phyloP scores from a whole-genome alignment of 1,140 invertebrate genomes.

The Brachionus paranguensis region DNA sequence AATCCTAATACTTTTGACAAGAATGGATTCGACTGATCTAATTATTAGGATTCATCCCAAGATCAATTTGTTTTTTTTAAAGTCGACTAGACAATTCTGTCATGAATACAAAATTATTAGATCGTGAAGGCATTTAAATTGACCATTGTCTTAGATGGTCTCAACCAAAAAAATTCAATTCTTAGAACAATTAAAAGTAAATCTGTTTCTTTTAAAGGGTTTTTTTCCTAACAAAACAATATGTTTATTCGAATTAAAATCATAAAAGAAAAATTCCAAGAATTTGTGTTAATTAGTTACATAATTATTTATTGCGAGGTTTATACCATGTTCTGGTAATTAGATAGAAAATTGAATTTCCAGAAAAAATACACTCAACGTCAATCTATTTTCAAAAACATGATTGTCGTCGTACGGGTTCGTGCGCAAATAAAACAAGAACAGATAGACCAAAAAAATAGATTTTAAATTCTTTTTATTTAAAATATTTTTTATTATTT shows the following conservation, averaged over 20 bases:
- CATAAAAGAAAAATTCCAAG: constrained; percentile 14
- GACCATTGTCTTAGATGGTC: neutral
- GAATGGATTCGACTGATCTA: neutral
- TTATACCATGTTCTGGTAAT: constrained; percentile 4
- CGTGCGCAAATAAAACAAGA: neutral
- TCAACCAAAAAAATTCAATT: neutral
- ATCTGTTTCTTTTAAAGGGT: neutral
- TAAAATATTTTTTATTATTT: neutral
- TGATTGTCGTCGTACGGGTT: constrained; percentile 18
- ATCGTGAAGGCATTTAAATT: neutral
- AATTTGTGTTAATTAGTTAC: constrained; percentile 16
- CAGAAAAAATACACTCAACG: neutral
- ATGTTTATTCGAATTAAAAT: constrained; percentile 8
- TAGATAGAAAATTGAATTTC: constrained; percentile 9
- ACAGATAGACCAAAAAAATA: neutral
- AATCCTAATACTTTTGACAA: neutral
- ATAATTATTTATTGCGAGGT: constrained; percentile 3
- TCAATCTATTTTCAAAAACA: neutral
- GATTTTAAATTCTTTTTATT: neutral
- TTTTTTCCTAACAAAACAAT: neutral
- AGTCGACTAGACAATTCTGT: neutral
- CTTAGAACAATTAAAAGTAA: neutral
- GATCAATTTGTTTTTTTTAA: neutral
- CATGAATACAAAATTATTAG: neutral
- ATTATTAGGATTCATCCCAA: neutral